A percentile compares a stretch with the other conserved stretches of the same genome.
Conservation (phyloP, 2,888 invertebrate species). For the Uropetala carovei region DNA sequence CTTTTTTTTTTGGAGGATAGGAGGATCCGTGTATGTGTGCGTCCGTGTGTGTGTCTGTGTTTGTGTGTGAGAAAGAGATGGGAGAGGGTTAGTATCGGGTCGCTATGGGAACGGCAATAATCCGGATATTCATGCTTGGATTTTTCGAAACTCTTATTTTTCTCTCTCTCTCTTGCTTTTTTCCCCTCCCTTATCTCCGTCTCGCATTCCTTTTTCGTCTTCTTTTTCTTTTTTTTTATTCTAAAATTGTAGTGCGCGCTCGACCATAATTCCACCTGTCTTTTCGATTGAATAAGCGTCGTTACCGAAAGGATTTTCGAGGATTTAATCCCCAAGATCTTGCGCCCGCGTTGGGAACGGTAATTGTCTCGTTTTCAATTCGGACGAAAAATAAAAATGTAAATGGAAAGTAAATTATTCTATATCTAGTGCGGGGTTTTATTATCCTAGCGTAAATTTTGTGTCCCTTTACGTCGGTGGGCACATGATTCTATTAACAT, state of each 20-base stretch:
- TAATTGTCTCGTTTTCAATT: slow-evolving; percentile 1
- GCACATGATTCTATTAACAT: neutral
- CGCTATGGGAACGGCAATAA: slow-evolving; percentile 5
- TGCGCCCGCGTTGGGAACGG: neutral
- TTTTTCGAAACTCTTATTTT: neutral
- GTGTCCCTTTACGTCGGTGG: neutral
- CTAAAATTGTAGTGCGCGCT: neutral
- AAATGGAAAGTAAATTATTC: slow-evolving; percentile 2
- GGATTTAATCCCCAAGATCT: slow-evolving; percentile 8
- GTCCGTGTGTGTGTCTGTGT: neutral
- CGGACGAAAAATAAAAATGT: neutral
- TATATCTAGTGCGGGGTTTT: neutral
- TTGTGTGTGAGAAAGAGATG: neutral
- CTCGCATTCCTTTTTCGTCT: neutral
- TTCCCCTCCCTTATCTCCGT: neutral
- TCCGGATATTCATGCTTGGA: slow-evolving; percentile 36
- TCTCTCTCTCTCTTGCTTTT: neutral
- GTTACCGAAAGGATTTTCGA: neutral
- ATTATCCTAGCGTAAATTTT: neutral
- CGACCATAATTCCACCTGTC: neutral
- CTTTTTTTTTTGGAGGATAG: neutral
- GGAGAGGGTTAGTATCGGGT: neutral
- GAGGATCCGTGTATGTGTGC: neutral
- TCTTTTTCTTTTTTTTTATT: neutral
- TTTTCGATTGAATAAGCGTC: slow-evolving; percentile 26